These are phyloP conservation scores for Iguana delicatissima DNA, from an alignment of 2,797 vertebrate genomes.

Conservation along the genomic window DNA sequence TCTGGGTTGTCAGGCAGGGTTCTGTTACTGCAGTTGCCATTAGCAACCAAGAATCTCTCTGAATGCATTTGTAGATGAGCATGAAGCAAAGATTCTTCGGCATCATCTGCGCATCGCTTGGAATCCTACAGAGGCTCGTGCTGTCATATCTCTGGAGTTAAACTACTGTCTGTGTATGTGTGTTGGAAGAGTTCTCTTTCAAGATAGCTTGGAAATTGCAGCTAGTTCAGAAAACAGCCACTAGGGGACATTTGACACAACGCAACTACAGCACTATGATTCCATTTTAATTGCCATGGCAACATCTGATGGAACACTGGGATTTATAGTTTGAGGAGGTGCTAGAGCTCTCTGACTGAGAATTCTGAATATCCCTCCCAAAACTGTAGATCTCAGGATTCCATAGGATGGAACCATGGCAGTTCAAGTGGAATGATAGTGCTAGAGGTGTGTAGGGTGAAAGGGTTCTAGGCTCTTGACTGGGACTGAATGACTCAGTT, in stretches of 20 bases:
- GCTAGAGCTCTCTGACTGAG: too few species aligned
- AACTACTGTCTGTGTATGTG: neutral
- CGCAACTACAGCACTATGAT: too few species aligned
- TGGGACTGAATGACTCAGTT: neutral
- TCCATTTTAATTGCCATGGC: too few species aligned
- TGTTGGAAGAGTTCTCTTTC: neutral
- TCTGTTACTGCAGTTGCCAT: neutral
- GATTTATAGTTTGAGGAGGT: too few species aligned
- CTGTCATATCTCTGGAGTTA: neutral
- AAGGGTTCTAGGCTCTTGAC: neutral
- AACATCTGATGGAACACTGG: too few species aligned
- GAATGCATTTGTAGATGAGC: neutral
- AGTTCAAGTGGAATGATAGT: too few species aligned
- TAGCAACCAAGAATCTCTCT: neutral
- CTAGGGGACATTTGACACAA: too few species aligned
- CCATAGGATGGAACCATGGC: too few species aligned
- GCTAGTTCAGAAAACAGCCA: neutral
- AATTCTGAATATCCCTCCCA: too few species aligned
- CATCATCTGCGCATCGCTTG: neutral
- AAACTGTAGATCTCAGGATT: too few species aligned
- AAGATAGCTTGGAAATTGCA: neutral
- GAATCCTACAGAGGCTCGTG: neutral
- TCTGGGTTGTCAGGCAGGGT: neutral
- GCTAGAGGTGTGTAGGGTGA: too few species aligned
- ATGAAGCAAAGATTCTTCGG: neutral